Percentiles rank a stretch among this genome's conserved stretches.
phyloP scores from a whole-genome alignment of 2,888 invertebrate species.

The Xanthorhoe spadicearia region DNA sequence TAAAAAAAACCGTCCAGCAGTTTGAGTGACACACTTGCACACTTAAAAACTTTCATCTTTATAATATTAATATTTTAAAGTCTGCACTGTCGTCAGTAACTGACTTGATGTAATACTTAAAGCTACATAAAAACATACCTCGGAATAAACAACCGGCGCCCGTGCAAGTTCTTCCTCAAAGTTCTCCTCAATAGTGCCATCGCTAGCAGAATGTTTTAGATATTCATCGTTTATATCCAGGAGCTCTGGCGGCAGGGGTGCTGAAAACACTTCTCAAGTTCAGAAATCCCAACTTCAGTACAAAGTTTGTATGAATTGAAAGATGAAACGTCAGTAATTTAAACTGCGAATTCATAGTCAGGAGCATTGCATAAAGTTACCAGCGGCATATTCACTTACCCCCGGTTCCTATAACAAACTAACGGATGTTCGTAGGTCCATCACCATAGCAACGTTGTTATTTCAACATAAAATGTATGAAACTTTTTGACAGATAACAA shows the following conservation, averaged over 20 bases:
- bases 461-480: too few relatives aligned
- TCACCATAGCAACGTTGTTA: too few relatives aligned
- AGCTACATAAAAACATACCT: slow-evolving; percentile 53
- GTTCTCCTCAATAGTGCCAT: slow-evolving; percentile 95
- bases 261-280: slow-evolving; percentile 51
- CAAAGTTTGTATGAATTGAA: background rate
- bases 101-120: too few relatives aligned
- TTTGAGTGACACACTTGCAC: too few relatives aligned
- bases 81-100: too few relatives aligned
- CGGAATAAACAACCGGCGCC: slow-evolving; percentile 80
- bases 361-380: background rate
- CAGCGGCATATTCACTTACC: background rate
- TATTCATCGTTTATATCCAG: slow-evolving; percentile 66
- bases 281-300: background rate
- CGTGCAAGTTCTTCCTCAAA: slow-evolving; percentile 94
- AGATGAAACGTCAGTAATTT: background rate
- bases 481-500: too few relatives aligned
- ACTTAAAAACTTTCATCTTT: too few relatives aligned
- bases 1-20: too few relatives aligned
- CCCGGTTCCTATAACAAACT: too few relatives aligned
- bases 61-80: too few relatives aligned
- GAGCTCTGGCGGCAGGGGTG: slow-evolving; percentile 72
- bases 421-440: too few relatives aligned
- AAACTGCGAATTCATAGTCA: background rate
- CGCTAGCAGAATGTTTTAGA: slow-evolving; percentile 87